These are phyloP conservation scores for Sitophilus oryzae DNA, from an alignment of 1,140 invertebrate species.

Conservation along the genomic window DNA sequence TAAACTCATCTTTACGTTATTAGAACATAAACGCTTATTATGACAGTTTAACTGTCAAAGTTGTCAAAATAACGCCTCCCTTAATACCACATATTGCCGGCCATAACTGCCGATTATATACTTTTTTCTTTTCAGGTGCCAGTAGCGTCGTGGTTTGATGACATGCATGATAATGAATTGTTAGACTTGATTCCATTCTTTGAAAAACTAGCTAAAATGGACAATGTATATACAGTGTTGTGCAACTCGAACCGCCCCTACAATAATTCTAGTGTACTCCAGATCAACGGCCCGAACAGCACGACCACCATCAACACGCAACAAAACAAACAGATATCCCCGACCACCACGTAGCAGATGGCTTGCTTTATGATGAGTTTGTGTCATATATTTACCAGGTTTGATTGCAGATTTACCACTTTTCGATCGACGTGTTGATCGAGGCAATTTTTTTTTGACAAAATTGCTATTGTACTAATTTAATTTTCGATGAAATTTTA, in stretches of 20 bases:
- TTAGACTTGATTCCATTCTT: slow-evolving; percentile 93
- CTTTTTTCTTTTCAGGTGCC: slow-evolving; percentile 66
- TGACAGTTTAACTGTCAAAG: too few relatives aligned
- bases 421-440: too few relatives aligned
- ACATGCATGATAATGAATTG: slow-evolving; percentile 91
- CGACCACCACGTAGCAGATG: slow-evolving; percentile 22
- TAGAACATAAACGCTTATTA: too few relatives aligned
- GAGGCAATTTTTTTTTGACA: too few relatives aligned
- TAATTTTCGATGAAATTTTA: slow-evolving; percentile 7
- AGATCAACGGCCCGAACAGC: slow-evolving; percentile 33
- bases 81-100: too few relatives aligned
- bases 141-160: slow-evolving; percentile 96
- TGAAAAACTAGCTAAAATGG: slow-evolving; percentile 89
- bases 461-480: neutral
- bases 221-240: slow-evolving; percentile 88
- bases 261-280: slow-evolving; percentile 45
- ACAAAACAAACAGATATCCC: slow-evolving; percentile 21
- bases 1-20: too few relatives aligned
- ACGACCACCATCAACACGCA: neutral
- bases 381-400: neutral
- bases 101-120: too few relatives aligned
- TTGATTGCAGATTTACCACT: neutral
- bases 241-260: slow-evolving; percentile 83
- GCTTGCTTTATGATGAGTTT: neutral
- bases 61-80: too few relatives aligned